Percentiles rank a stretch among this genome's conserved stretches.
Evolutionary conservation across 2,888 invertebrate genomes (phyloP).

Genomic region (Cephus runcator): DNA sequence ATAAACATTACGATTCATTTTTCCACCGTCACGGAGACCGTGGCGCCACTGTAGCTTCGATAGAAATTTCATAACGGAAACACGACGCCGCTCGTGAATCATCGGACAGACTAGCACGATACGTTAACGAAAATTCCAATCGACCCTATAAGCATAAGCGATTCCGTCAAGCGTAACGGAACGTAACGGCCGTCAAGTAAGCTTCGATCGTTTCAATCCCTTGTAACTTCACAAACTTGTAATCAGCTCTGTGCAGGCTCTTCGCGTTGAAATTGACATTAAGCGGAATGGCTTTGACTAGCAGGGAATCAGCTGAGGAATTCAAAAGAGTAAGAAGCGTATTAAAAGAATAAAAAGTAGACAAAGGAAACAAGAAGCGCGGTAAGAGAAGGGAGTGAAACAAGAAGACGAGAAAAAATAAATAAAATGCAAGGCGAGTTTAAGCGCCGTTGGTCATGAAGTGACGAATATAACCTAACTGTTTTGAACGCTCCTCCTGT

Average conservation of each 20-base stretch:
- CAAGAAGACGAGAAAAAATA: background rate
- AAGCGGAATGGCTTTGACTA: background rate
- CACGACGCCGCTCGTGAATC: background rate
- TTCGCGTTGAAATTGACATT: background rate
- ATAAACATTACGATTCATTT: background rate
- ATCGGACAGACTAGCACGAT: background rate
- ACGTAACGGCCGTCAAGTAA: background rate
- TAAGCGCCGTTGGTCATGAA: background rate
- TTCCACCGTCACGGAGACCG: background rate
- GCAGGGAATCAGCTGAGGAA: background rate
- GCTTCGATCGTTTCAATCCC: background rate
- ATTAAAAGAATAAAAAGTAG: background rate
- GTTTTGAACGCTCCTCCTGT: constrained; percentile 27
- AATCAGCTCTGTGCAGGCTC: background rate
- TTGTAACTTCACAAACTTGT: background rate
- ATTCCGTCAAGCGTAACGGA: background rate
- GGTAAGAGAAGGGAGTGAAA: background rate
- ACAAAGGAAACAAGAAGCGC: background rate
- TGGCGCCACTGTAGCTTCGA: background rate
- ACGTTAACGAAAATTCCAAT: background rate
- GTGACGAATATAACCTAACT: constrained; percentile 22
- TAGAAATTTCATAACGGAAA: background rate
- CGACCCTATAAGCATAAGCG: background rate
- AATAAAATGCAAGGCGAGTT: background rate
- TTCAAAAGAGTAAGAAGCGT: background rate